These are phyloP conservation scores for Berghia stephanieae DNA, from an alignment of 1,140 invertebrate species.

Conservation along the genomic window DNA sequence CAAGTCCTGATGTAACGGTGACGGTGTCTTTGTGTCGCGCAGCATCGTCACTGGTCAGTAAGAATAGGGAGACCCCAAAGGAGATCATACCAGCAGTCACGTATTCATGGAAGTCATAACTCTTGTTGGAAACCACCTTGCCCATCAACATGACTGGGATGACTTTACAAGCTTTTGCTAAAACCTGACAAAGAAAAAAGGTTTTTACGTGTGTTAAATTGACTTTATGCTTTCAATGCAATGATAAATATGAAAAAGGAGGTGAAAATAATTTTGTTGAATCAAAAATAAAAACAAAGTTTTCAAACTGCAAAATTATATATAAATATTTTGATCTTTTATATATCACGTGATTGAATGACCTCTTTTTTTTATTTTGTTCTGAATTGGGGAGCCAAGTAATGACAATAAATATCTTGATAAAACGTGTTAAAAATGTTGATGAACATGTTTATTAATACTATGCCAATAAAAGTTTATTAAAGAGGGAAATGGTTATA, in stretches of 20 bases:
- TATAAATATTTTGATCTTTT: too few relatives aligned
- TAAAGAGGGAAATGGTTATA: too few relatives aligned
- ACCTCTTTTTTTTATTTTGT: too few relatives aligned
- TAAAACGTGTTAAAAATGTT: too few relatives aligned
- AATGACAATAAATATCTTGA: too few relatives aligned
- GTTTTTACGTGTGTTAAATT: neutral
- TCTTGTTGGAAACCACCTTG: slow-evolving; percentile 86
- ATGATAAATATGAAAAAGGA: neutral
- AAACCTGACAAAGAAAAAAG: slow-evolving; percentile 66
- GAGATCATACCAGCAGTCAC: slow-evolving; percentile 89
- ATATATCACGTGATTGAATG: too few relatives aligned
- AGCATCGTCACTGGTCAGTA: slow-evolving; percentile 71
- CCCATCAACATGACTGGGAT: slow-evolving; percentile 99
- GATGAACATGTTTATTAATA: too few relatives aligned
- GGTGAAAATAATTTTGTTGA: too few relatives aligned
- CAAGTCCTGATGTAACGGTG: slow-evolving; percentile 87
- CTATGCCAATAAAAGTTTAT: too few relatives aligned
- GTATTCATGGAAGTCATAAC: slow-evolving; percentile 94
- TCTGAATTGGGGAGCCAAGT: too few relatives aligned
- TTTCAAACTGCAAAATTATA: too few relatives aligned
- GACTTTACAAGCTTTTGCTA: slow-evolving; percentile 66
- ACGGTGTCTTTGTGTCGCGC: slow-evolving; percentile 72
- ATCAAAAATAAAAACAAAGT: too few relatives aligned
- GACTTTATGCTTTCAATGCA: neutral
- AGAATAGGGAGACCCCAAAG: slow-evolving; percentile 86